Evolutionary conservation across 2,113 vertebrate genomes (phyloP), one percentile per base, ranked within the genome.

Genomic region (Anhinga rufa): DNA sequence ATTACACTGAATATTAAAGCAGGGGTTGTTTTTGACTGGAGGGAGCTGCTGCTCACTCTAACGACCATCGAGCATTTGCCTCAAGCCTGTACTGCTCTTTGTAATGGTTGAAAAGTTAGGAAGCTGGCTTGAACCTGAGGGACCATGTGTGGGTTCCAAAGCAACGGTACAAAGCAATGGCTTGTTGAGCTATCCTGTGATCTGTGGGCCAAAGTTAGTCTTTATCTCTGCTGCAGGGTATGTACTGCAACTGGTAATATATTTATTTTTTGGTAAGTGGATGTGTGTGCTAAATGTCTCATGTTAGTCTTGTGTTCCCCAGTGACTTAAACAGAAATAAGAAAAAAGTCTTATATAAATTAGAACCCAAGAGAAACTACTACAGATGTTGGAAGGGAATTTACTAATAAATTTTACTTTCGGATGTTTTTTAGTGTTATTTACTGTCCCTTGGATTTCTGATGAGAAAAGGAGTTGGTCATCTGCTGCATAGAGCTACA

Each of bases 261-360:
- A 40, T 94, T 95, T 95, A 65, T 49, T 86, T 95, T 93, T 87
- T 91, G 89, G 87, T 96, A 96, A 93, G 58, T 38, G 54, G 14
- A 48, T 69, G 36, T 5, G 2, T 74, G 36, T 78, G 88, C 79
- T 79, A 85, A 87, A 72, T 82, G 68, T 79, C 70, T 95, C 24
- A 2, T 17, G 49, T 89, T 82, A 82, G 51, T 71, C 72, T 84
- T 69, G 57, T 2, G 1, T 69, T 44, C 36, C 78, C 40, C 34
- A 21, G 52, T 85, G 62, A 76, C 79, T 82, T 72, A 49, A 66
- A 68, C 6, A 40, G 38, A 91, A 91, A 64, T 64, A 36, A 70
- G 86, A 70, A 76, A 38, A n/a, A 64, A 31, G 17, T 65, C 44
- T 84, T 61, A 32, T 3, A 69, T 17, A 55, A 74, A 78, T 82